Evolutionary conservation across 2,888 invertebrate genomes (phyloP).

Genomic region (Heteromyza rotundicornis): DNA sequence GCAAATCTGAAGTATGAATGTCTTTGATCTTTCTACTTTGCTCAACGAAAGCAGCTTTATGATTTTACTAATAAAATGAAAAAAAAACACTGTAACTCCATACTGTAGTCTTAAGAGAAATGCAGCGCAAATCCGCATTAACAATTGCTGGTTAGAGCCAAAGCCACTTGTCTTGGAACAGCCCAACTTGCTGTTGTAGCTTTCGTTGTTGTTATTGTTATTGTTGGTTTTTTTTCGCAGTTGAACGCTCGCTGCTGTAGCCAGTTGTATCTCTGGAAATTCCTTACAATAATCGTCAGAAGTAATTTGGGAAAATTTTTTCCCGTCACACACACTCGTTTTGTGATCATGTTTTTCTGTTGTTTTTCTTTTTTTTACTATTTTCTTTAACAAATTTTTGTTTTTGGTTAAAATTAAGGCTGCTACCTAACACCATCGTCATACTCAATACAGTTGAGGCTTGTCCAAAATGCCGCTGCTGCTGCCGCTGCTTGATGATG

Average conservation of each 20-base stretch:
- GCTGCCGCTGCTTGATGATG: conserved; percentile 5
- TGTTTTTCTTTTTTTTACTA: conserved; percentile 26
- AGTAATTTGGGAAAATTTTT: conserved; percentile 45
- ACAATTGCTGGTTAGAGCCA: neutral
- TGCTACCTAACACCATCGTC: too few relatives aligned
- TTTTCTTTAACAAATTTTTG: too few relatives aligned
- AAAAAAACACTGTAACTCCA: too few relatives aligned
- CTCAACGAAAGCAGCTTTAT: too few relatives aligned
- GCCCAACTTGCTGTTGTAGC: conserved; percentile 33
- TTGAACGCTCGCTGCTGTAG: conserved; percentile 41
- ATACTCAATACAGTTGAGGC: too few relatives aligned
- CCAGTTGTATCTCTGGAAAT: conserved; percentile 43
- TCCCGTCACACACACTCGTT: conserved; percentile 12
- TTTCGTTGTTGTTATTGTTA: conserved; percentile 29
- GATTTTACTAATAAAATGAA: too few relatives aligned
- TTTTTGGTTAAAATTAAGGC: neutral
- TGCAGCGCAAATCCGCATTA: neutral
- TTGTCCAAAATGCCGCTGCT: neutral
- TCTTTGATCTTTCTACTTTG: too few relatives aligned
- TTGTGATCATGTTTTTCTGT: conserved; percentile 31
- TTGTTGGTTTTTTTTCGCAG: conserved; percentile 36
- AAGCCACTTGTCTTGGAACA: conserved; percentile 18
- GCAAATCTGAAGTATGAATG: too few relatives aligned
- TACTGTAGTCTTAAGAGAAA: too few relatives aligned
- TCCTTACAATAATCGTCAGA: conserved; percentile 47